Base-by-base conservation (phyloP, 2,888 invertebrate species). In the Pachycephus smyrnensis region DNA sequence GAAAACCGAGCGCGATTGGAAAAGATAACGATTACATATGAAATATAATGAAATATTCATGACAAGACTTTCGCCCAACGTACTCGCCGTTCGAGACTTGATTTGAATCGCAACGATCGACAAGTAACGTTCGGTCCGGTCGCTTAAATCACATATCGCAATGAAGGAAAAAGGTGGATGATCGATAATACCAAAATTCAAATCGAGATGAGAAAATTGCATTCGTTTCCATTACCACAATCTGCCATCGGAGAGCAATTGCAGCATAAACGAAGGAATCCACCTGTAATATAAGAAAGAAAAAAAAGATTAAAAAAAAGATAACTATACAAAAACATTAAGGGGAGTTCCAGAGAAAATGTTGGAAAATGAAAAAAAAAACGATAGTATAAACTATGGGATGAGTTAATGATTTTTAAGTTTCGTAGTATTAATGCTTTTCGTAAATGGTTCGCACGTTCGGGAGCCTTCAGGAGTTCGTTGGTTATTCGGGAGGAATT, bases 201-300 rank as follows among this genome's bases (percentile, higher is more conserved):
- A 23, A 23, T 40, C 6, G 15, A 40, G 6, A 55, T 9, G 0
- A 23, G 23, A 55, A 55, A 55, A 55, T 55, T 55, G 55, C 23
- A 55, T 55, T 55, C 23, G 55, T 55, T 55, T 55, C 23, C 55
- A 9, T 55, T 23, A 55, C 23, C 9, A 23, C 23, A 9, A 55
- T 23, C 23, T 23, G 2, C 23, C 55, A 55, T 55, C 77, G 31
- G 73, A 75, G 69, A 75, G 75, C 31, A 73, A 73, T 73, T 68
- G 74, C 75, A 68, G 55, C 68, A 37, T 68, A 68, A 73, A 75
- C 77, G 73, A 75, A 55, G 73, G 55, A 80, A 73, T 71, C 69
- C 75, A 80, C 71, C 75, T 75, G 77, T 74, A 69, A 78, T 76
- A 73, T 77, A 55, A 71, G 68, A 73, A 69, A 36, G 75, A 75